A percentile compares a stretch with the other conserved stretches of the same genome.
Evolutionary conservation across 2,888 invertebrate genomes (phyloP).

Genomic region (Barypeithes pellucidus): DNA sequence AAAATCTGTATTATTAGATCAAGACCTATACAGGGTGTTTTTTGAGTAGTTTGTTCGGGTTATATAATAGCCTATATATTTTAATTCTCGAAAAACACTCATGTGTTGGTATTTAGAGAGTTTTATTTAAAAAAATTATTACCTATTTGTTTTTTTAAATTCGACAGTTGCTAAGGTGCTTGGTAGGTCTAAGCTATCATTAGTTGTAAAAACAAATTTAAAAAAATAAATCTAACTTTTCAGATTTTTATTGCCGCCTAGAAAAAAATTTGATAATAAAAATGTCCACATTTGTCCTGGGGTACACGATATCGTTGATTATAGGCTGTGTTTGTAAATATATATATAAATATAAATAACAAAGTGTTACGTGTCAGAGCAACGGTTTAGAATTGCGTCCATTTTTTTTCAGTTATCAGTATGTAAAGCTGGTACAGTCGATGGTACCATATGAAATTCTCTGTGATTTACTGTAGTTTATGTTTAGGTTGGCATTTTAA

Average conservation of each 20-base stretch:
- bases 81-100: no score
- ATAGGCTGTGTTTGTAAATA: constrained; percentile 71
- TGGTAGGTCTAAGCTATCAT: no score
- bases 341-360: constrained; percentile 55
- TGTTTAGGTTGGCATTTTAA: neutral
- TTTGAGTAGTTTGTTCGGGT: no score
- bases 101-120: no score
- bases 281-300: constrained; percentile 18
- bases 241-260: constrained; percentile 2
- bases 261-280: constrained; percentile 4
- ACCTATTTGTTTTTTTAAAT: no score
- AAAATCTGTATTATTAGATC: neutral
- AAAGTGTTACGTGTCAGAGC: constrained; percentile 64
- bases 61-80: no score
- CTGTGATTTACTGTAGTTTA: neutral
- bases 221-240: no score
- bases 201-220: no score
- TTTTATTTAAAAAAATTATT: no score
- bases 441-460: neutral
- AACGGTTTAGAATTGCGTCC: constrained; percentile 65
- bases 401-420: constrained; percentile 67
- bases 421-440: constrained; percentile 58
- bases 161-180: no score
- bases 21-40: neutral
- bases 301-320: constrained; percentile 63